phyloP scores from a whole-genome alignment of 2,797 vertebrate genomes.

The Falco biarmicus region DNA sequence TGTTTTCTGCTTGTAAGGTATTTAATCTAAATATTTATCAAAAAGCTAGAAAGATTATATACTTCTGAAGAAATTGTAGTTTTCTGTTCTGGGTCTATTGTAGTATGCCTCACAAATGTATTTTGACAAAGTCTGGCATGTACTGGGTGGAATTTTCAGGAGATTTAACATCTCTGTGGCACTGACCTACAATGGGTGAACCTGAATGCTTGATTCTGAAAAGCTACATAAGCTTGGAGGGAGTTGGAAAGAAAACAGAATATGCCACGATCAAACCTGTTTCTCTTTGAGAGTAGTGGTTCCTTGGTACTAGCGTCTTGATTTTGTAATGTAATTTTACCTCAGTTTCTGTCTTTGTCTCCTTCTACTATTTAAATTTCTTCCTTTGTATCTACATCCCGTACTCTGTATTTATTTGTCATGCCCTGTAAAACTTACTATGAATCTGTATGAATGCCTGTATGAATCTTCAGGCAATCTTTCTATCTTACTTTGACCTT shows the following conservation, averaged over 20 bases:
- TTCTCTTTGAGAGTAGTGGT: not conserved
- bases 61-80: not conserved
- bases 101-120: not conserved
- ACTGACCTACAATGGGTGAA: not conserved
- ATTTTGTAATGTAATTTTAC: not conserved
- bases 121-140: not conserved
- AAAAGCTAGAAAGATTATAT: not conserved
- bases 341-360: not conserved
- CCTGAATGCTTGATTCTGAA: not conserved
- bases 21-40: not conserved
- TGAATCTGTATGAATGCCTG: not conserved
- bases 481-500: not conserved
- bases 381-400: not conserved
- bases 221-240: not conserved
- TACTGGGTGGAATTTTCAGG: not conserved
- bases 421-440: not conserved
- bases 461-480: not conserved
- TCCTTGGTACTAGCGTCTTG: not conserved
- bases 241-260: not conserved
- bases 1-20: not conserved
- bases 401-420: not conserved
- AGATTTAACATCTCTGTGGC: not conserved
- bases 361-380: not conserved
- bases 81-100: not conserved
- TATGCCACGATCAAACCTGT: not conserved